These are phyloP conservation scores for Atherinosoma microstoma DNA, from an alignment of 2,797 vertebrate species.

Conservation along the genomic window DNA sequence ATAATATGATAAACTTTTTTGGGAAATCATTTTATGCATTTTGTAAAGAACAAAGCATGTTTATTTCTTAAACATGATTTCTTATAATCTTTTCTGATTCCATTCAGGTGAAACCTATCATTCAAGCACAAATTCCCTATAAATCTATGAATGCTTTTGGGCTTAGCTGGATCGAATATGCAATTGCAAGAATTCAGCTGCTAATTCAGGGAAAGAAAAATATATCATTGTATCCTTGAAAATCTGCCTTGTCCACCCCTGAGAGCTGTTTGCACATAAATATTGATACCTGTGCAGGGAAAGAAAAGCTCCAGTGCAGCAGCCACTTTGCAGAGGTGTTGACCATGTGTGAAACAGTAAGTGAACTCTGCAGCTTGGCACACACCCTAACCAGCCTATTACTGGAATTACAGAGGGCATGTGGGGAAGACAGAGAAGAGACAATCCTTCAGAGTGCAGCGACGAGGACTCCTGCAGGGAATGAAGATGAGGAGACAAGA, in stretches of 20 bases:
- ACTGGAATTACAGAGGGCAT: slow-evolving; percentile 52
- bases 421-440: slow-evolving; percentile 49
- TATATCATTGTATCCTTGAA: not conserved
- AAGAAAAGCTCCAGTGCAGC: not conserved
- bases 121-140: not conserved
- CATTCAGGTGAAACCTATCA: not conserved
- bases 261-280: not conserved
- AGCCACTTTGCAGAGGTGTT: slow-evolving; percentile 17
- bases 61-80: not conserved
- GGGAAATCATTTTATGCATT: not conserved
- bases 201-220: not conserved
- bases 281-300: not conserved
- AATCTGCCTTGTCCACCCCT: not conserved
- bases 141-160: not conserved
- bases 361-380: slow-evolving; percentile 4
- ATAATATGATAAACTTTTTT: not conserved
- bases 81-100: not conserved
- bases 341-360: slow-evolving; percentile 29
- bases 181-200: not conserved
- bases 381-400: slow-evolving; percentile 31
- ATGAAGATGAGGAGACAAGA: slow-evolving; percentile 73
- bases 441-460: slow-evolving; percentile 67
- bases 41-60: not conserved
- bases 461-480: slow-evolving; percentile 49
- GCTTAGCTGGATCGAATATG: not conserved